A percentile compares a stretch with the other conserved stretches of the same genome.
phyloP scores from a whole-genome alignment of 2,113 vertebrate genomes.

The Lepus europaeus region DNA sequence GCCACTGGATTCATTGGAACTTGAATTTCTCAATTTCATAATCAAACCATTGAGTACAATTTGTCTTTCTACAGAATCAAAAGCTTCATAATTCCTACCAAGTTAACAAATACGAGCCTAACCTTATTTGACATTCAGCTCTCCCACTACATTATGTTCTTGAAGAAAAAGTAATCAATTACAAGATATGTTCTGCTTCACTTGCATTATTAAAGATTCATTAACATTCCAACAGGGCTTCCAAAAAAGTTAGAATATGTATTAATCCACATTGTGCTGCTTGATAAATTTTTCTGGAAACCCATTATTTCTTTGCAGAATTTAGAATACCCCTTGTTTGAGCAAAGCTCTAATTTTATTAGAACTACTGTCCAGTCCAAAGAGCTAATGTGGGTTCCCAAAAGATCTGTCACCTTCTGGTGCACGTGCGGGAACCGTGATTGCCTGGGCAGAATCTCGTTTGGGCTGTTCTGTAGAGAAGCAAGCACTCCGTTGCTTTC shows the following conservation, averaged over 20 bases:
- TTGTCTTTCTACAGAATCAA: constrained; percentile 62
- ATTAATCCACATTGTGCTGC: constrained; percentile 18
- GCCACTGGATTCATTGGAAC: constrained; percentile 15
- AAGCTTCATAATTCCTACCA: not conserved
- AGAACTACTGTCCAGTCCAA: not conserved
- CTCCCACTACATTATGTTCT: not conserved
- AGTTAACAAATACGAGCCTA: constrained; percentile 31
- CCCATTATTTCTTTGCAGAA: not conserved
- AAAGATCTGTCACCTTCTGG: not conserved
- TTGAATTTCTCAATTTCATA: constrained; percentile 61
- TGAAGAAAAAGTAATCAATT: constrained; percentile 42
- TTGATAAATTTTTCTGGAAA: constrained; percentile 59
- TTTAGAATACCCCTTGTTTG: not conserved
- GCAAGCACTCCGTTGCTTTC: not conserved
- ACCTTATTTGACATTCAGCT: constrained; percentile 53
- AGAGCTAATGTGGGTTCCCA: not conserved
- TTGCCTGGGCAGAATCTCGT: not conserved
- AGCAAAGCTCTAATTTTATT: constrained; percentile 16
- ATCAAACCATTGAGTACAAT: constrained; percentile 47
- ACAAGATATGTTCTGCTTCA: constrained; percentile 3
- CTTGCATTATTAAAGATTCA: constrained; percentile 33
- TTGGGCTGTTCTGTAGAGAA: not conserved
- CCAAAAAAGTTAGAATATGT: not conserved
- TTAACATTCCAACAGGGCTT: constrained; percentile 59
- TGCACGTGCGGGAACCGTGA: too few relatives aligned